Evolutionary conservation across 2,113 vertebrate genomes (phyloP).

Genomic region (Misgurnus anguillicaudatus): DNA sequence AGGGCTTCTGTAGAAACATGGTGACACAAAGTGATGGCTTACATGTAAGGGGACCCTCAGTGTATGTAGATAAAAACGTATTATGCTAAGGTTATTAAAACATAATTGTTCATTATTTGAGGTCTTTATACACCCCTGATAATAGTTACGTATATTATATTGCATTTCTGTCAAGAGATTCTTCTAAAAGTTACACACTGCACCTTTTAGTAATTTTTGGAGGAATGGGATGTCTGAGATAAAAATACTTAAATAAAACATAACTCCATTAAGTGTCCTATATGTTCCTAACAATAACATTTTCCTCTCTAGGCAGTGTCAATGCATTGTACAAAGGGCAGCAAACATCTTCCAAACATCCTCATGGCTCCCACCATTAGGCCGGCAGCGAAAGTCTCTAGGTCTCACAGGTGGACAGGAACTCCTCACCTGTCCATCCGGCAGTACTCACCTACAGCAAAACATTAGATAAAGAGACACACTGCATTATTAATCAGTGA

Average conservation of each 20-base stretch:
- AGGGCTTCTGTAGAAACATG: too few species aligned
- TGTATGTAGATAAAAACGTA: too few species aligned
- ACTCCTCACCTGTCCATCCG: slow-evolving; percentile 62
- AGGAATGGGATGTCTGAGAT: not conserved
- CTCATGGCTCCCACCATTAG: slow-evolving; percentile 7
- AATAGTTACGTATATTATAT: too few species aligned
- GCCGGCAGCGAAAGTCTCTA: slow-evolving; percentile 64
- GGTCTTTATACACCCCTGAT: too few species aligned
- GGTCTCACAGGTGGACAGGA: slow-evolving; percentile 69
- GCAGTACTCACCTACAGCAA: slow-evolving; percentile 69
- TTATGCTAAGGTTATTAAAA: too few species aligned
- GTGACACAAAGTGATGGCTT: too few species aligned
- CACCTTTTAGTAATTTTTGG: too few species aligned
- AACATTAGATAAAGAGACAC: slow-evolving; percentile 63
- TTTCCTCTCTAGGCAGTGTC: slow-evolving; percentile 4
- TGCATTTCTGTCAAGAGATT: too few species aligned
- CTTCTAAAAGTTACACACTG: too few species aligned
- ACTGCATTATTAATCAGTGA: slow-evolving; percentile 74
- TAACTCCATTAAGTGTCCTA: too few species aligned
- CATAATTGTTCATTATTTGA: too few species aligned
- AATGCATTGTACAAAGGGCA: slow-evolving; percentile 15
- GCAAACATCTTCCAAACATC: not conserved
- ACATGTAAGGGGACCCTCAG: too few species aligned
- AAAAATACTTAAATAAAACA: not conserved
- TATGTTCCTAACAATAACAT: not conserved